Evolutionary conservation across 2,797 vertebrate genomes (phyloP), one percentile per base, ranked within the genome.

Genomic region (Amblyopsis hoosieri): DNA sequence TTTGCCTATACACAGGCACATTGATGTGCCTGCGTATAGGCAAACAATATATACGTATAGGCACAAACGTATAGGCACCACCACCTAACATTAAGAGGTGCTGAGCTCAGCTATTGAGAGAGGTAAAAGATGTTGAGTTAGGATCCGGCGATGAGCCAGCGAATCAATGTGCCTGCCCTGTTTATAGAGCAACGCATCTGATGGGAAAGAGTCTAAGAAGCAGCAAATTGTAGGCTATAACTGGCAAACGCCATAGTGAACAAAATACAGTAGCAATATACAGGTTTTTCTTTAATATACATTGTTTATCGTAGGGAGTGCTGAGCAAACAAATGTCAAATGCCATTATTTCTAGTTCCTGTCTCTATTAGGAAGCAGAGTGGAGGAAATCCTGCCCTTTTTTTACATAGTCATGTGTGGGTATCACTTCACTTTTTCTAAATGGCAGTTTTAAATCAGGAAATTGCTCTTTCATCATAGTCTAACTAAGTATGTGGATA

Each of bases 371-470:
- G 69, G 60, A 76, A 47, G 61, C 62, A 69, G 58, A 72, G 62
- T 57, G 58, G 68, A 82, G 84, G 79, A 79, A 79, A 77, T 83
- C 72, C 70, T 82, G 69, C 56, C 10, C 62, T 19, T 60, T 63
- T 60, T 69, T 73, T 47, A 80, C 72, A 60, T 42, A 12, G 13
- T 19, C 31, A 66, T 54, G 31, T 33, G 64, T 42, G 12, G 14
- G 64, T 90, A 90, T 91, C 82, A 85, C 89, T 92, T 93, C 90
- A 0, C 66, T 72, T 83, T 84, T 74, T 54, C 3, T 15, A 58
- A 3, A 3, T 66, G 60, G 14, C 81, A 47, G 75, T 83, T 80
- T 77, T 19, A 66, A 80, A 82, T 76, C 78, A 89, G 87, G 89
- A 92, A 90, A 86, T 73, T 58, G 14, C 37, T 55, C 29, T 84